phyloP scores from a whole-genome alignment of 2,113 vertebrate species.

The Antechinus stuartii region DNA sequence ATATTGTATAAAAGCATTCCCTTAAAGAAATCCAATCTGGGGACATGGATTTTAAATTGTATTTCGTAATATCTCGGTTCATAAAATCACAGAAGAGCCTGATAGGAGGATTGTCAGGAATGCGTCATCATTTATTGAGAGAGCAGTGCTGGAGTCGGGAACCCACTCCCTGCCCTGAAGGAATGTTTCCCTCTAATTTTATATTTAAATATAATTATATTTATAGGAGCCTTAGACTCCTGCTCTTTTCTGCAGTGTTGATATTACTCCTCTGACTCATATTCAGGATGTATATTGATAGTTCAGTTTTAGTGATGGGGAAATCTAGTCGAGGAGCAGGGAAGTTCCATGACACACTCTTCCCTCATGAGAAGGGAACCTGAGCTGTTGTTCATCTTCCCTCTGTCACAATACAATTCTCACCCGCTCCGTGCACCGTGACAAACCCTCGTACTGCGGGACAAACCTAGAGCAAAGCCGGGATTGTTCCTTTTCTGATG shows the following conservation, averaged over 20 bases:
- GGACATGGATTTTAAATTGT: background rate
- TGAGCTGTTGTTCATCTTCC: background rate
- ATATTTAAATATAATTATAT: background rate
- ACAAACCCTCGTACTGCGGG: background rate
- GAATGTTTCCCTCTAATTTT: background rate
- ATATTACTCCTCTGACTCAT: background rate
- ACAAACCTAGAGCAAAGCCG: background rate
- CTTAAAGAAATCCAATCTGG: background rate
- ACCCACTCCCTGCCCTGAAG: background rate
- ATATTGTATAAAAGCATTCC: background rate
- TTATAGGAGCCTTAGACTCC: background rate
- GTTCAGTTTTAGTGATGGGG: background rate
- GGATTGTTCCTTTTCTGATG: background rate
- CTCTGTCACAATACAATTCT: background rate
- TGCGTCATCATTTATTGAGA: background rate
- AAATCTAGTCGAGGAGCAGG: background rate
- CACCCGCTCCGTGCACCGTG: background rate
- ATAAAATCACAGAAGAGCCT: background rate
- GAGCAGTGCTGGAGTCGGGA: background rate
- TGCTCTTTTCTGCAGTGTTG: background rate
- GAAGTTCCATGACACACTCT: background rate
- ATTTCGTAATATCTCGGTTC: background rate
- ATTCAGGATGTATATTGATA: background rate
- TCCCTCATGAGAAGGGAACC: background rate
- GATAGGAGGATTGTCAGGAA: background rate